Base-by-base conservation (phyloP, 2,888 invertebrate genomes). In the Agriotes lineatus region DNA sequence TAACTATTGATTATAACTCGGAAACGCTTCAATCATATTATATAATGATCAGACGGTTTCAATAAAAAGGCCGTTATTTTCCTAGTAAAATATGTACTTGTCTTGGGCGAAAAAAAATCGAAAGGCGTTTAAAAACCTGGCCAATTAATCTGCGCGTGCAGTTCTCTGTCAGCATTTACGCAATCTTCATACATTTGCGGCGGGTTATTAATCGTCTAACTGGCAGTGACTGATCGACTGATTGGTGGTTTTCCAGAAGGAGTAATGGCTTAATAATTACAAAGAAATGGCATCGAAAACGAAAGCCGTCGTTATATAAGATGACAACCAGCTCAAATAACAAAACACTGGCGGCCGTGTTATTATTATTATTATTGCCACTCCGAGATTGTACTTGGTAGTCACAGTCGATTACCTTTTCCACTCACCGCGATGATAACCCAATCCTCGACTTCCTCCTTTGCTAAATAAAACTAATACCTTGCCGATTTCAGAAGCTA, bases 251-350 rank as follows among this genome's bases (percentile, higher is more conserved):
- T 48, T 25, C 20, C 12, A 22, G 20, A 12, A 20, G 25, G 22
- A 22, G 19, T 48, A 48, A 48, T 22, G 20, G 12, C 22, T 22
- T 22, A 20, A 48, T 48, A 48, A 48, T 48, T 48, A 20, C 20
- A 10, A 45, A 45, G 45, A 45, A 45, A 48, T 22, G 48, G 48
- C 7, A 48, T 22, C 48, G n/a, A 48, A 22, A 48, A 48, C 48
- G 48, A 20, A 48, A 48, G 48, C 48, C n/a, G 10, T 22, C 14
- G 48, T 48, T 48, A 48, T 48, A 22, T 48, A 48, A 48, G 22
- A 25, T 48, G 25, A 48, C 22, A 7, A 20, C 12, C 12, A 22
- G 5, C 10, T 48, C 12, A 20, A 22, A 25, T 22, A 22, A 48
- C n/a, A 48, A 48, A 22, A 48, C 42, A 16, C n/a, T 10, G 30